Evolutionary conservation across 1,140 invertebrate genomes (phyloP), one percentile per base, ranked within the genome.

Genomic region (Papilio dardanus): DNA sequence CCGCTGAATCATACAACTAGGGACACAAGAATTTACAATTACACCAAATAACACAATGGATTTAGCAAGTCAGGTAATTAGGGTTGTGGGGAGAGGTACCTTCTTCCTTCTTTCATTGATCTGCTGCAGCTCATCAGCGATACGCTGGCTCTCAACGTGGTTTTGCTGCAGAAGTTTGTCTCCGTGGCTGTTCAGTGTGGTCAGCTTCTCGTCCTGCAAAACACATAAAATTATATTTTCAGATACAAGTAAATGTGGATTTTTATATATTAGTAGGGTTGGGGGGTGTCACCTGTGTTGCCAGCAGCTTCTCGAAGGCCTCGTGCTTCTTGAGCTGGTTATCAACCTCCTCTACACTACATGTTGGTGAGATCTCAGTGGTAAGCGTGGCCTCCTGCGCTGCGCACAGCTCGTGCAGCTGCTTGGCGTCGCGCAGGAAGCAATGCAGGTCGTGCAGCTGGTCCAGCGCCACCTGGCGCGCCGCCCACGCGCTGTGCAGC

Each of bases 391-490:
- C 97, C 94, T 99, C 98, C 91, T 99, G 98, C 7, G 97, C 95
- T 31, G 96, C 96, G 76, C 97, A 98, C 3, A 98, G 94, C 79
- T 97, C 97, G 83, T 99, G 97, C 28, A 99, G 95, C 90, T 99
- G 97, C 87, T 99, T 98, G 14, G 98, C 98, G 94, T 99, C 99
- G 35, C 98, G 94, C 62, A 99, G 93, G 95, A 99, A 99, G 86
- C 98, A 97, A 87, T 99, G 98, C 73, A 99, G 94, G 89, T 99
- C 98, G 77, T 99, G 98, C 62, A 99, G 94, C 89, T 99, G 98
- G 90, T 99, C 98, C 28, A 99, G 93, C 82, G 98, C 96, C 2
- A 98, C 96, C 88, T 98, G 98, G 83, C 98, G 97, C 30, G 96
- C 95, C 74, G 98, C 97, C 98, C 98, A 99, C 0, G 97, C 96